Base-by-base conservation (phyloP, 2,888 invertebrate species). In the Ctena decussata region DNA sequence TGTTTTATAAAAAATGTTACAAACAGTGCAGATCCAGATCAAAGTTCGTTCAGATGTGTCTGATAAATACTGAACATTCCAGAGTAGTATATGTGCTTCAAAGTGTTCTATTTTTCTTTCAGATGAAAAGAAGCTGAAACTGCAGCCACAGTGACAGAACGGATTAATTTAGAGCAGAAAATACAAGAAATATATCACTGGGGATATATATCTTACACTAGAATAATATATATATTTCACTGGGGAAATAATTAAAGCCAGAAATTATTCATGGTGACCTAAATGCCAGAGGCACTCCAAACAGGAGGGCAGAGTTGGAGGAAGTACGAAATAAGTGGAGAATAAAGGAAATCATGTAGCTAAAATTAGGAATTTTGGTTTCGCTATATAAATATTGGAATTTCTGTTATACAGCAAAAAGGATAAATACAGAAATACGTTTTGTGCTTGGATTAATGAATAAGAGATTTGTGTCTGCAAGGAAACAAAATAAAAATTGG, bases 191-290 rank as follows among this genome's bases (percentile, higher is more conserved):
- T 49, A 49, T 49, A 5, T 49, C 49, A 49, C 18, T 49, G 49
- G 11, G 49, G 49, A 11, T 5, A 49, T 6, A 41, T 49, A 49
- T 49, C 12, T 49, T 49, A 21, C 49, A 18, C 49, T 18, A 21
- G 49, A 49, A 49, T 49, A 49, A 49, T 21, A 12, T 49, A 49
- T 49, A 12, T 49, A 21, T 21, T 49, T n/a, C 15, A 49, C 15
- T 41, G 6, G 41, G 41, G 41, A 41, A 11, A 15, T 41, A 49
- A n/a, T 57, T 21, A 57, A 57, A 57, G 3, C 27, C 8, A 24
- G 27, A 65, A 65, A 18, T 65, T 21, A 32, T 65, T 65, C 65
- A 65, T 65, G 65, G 65, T 65, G 65, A 65, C 65, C 65, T 65
- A 65, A 18, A 32, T 65, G 2, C 11, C 18, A 18, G 65, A 30